phyloP scores from a whole-genome alignment of 2,113 vertebrate genomes.

The Oplegnathus fasciatus region DNA sequence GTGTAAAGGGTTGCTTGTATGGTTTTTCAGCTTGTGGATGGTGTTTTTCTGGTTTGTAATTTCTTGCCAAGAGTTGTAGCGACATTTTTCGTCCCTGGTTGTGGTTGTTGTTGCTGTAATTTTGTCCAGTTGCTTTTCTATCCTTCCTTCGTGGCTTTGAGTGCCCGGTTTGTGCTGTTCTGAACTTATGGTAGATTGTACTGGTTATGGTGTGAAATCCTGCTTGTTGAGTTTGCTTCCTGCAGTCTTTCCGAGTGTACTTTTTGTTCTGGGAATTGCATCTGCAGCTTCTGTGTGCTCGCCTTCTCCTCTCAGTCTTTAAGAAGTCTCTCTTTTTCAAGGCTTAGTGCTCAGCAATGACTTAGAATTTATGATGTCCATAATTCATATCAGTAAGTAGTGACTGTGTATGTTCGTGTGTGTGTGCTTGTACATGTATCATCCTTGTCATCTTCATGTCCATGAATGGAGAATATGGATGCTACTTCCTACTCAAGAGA shows the following conservation, averaged over 20 bases:
- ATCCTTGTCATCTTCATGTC: slow-evolving; percentile 80
- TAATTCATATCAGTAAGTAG: slow-evolving; percentile 57
- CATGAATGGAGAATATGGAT: slow-evolving; percentile 86
- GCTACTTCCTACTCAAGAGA: slow-evolving; percentile 86
- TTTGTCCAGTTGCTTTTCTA: slow-evolving; percentile 42
- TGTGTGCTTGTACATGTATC: slow-evolving; percentile 77
- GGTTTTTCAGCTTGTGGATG: slow-evolving; percentile 41
- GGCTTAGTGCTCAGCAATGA: slow-evolving; percentile 31
- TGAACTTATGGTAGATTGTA: slow-evolving; percentile 27
- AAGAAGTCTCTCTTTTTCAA: slow-evolving; percentile 43
- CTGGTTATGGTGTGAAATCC: slow-evolving; percentile 51
- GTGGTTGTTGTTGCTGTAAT: slow-evolving; percentile 41
- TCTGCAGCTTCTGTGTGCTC: slow-evolving; percentile 68
- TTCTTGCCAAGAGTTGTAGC: slow-evolving; percentile 28
- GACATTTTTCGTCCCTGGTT: slow-evolving; percentile 26
- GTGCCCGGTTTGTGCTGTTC: slow-evolving; percentile 39
- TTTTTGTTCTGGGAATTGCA: slow-evolving; percentile 44
- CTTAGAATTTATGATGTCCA: slow-evolving; percentile 33
- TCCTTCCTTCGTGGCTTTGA: slow-evolving; percentile 27
- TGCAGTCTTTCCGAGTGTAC: slow-evolving; percentile 25
- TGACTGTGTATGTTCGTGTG: slow-evolving; percentile 69
- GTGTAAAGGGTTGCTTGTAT: slow-evolving; percentile 45
- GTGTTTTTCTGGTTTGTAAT: slow-evolving; percentile 47
- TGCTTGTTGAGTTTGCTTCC: slow-evolving; percentile 54
- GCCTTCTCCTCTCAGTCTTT: slow-evolving; percentile 36